Evolutionary conservation across 1,140 invertebrate species (phyloP).

Genomic region (Drosophila arawakana): DNA sequence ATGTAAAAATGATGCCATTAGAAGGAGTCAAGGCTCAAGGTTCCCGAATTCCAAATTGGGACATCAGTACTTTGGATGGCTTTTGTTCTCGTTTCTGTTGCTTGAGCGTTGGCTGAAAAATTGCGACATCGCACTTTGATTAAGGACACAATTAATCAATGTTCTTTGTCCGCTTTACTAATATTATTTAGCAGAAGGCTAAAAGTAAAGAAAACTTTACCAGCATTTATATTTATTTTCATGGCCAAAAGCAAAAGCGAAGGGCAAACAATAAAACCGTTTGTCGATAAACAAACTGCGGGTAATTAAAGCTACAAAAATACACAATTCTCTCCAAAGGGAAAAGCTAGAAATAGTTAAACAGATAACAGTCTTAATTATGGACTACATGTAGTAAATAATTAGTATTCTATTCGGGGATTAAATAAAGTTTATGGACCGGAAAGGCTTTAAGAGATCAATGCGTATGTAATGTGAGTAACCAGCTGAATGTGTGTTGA

Average conservation of each 20-base stretch:
- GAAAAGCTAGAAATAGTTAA: neutral
- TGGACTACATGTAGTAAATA: no score
- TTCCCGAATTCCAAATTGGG: conserved; percentile 47
- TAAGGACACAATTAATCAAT: conserved; percentile 73
- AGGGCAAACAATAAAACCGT: conserved; percentile 18
- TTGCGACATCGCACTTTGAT: conserved; percentile 44
- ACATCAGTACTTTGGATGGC: conserved; percentile 41
- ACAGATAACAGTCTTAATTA: no score
- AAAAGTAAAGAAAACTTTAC: conserved; percentile 4
- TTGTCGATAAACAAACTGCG: conserved; percentile 3
- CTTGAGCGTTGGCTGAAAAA: conserved; percentile 12
- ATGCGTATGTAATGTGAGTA: neutral
- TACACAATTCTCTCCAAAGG: neutral
- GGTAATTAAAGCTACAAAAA: conserved; percentile 26
- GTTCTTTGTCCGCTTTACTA: conserved; percentile 23
- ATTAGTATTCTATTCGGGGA: no score
- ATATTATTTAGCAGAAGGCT: conserved; percentile 10
- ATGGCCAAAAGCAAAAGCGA: conserved; percentile 9
- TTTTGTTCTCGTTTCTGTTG: conserved; percentile 22
- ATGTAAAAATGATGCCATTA: conserved; percentile 62
- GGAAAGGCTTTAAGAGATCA: neutral
- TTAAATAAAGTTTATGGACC: neutral
- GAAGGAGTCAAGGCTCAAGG: neutral
- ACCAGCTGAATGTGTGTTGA: neutral
- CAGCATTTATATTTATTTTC: conserved; percentile 8